Base-by-base conservation (phyloP, 2,888 invertebrate species). In the Nymphalis urticae region DNA sequence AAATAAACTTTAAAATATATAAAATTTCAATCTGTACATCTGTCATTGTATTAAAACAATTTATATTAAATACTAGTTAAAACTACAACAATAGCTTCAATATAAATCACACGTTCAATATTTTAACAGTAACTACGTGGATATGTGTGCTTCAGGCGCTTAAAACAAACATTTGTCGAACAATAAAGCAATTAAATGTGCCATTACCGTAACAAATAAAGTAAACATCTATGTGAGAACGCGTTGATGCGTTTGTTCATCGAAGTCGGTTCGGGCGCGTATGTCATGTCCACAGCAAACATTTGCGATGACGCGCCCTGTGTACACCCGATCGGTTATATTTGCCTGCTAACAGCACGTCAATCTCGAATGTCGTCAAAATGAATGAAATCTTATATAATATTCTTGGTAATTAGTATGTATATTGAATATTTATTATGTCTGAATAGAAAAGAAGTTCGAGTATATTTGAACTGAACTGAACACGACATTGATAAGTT, bases 171-270 rank as follows among this genome's bases (percentile, higher is more conserved):
- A 58, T 70, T 72, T 71, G 70, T 68, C 68, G 72, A 71, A 72
- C 71, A 62, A 63, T 66, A 71, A 58, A 70, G 83, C 86, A 88
- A 90, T 90, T 87, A 90, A 82, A 80, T 75, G 78, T 79, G 79
- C 89, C 85, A 91, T 91, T 90, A 89, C 80, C 76, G 87, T 87
- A 85, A 88, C 85, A 85, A 85, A 84, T 83, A 82, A 75, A 80
- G 77, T 79, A 88, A 88, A 88, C 85, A 89, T 82, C 72, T 75
- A 77, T 76, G 76, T 79, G 79, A 77, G 77, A 79, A 78, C 71
- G 70, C 66, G 79, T 77, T 80, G 76, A 75, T 75, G 75, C 76
- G 74, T 75, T 72, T 75, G 78, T 69, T 68, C 82, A 80, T 80
- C 77, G 81, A 79, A 79, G 80, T 70, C 63, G 72, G 24, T 56